phyloP scores from a whole-genome alignment of 1,140 invertebrate genomes.

The Antheraea mylitta region DNA sequence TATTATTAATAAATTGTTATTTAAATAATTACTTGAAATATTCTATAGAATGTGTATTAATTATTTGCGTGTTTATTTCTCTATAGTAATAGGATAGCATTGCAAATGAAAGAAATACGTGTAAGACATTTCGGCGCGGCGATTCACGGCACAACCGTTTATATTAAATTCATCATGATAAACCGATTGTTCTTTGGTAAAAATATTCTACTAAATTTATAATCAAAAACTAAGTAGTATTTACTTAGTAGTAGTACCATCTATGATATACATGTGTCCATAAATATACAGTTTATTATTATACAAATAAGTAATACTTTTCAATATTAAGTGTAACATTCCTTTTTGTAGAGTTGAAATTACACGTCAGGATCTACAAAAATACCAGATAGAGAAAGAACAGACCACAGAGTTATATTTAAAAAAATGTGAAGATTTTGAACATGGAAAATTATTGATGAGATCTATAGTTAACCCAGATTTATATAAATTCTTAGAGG shows the following conservation, averaged over 20 bases:
- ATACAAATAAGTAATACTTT: no score
- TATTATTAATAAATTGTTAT: no score
- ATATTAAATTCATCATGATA: background rate
- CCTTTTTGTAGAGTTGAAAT: background rate
- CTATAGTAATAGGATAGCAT: background rate
- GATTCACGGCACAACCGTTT: background rate
- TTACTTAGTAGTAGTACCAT: background rate
- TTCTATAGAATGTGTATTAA: background rate
- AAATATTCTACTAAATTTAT: background rate
- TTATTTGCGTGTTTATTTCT: background rate
- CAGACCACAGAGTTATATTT: conserved; percentile 4
- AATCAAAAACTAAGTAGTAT: background rate
- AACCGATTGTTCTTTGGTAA: background rate
- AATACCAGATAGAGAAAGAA: conserved; percentile 1
- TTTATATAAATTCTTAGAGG: conserved; percentile 10
- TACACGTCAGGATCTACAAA: background rate
- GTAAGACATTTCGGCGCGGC: background rate
- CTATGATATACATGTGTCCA: background rate
- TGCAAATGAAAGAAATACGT: background rate
- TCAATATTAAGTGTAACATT: background rate
- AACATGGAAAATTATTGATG: conserved; percentile 10
- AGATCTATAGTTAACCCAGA: conserved; percentile 15
- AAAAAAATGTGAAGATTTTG: conserved; percentile 13
- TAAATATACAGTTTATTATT: background rate
- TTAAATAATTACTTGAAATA: background rate